A percentile compares a stretch with the other conserved stretches of the same genome.
These are phyloP conservation scores for Agrochola macilenta DNA, from an alignment of 2,888 invertebrate species.

Conservation along the genomic window DNA sequence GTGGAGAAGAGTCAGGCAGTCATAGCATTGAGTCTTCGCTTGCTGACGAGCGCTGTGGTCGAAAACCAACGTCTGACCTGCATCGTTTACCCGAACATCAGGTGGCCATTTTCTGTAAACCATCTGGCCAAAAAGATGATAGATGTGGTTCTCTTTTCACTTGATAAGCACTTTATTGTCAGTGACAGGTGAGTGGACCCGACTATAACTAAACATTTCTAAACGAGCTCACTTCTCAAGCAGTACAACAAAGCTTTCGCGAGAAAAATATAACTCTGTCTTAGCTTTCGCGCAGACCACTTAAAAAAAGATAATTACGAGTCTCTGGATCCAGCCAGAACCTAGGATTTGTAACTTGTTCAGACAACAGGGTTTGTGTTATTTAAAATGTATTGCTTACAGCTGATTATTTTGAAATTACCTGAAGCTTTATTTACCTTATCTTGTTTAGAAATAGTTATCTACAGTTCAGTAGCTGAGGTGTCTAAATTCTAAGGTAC, in stretches of 20 bases:
- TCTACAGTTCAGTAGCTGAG: slow-evolving; percentile 2
- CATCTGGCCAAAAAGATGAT: slow-evolving; percentile 75
- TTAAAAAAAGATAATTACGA: neutral
- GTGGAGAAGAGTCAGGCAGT: slow-evolving; percentile 81
- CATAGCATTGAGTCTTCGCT: slow-evolving; percentile 73
- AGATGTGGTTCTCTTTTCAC: slow-evolving; percentile 71
- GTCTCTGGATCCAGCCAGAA: neutral
- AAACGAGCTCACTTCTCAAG: neutral
- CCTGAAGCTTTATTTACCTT: neutral
- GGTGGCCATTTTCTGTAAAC: slow-evolving; percentile 77
- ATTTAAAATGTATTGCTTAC: neutral
- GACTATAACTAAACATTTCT: neutral
- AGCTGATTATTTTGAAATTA: neutral
- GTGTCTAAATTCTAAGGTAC: neutral
- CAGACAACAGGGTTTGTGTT: neutral
- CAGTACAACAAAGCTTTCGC: too few species aligned
- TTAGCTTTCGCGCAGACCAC: neutral
- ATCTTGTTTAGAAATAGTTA: slow-evolving; percentile 3
- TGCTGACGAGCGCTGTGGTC: slow-evolving; percentile 75
- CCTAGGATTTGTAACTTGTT: neutral
- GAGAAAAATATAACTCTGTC: neutral
- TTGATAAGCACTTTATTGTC: slow-evolving; percentile 76
- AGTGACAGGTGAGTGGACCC: slow-evolving; percentile 76
- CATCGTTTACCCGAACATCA: slow-evolving; percentile 78
- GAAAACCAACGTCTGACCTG: slow-evolving; percentile 67